Percentiles rank a stretch among this genome's conserved stretches.
Evolutionary conservation across 2,113 vertebrate species (phyloP).

Genomic region (Psettodes erumei): DNA sequence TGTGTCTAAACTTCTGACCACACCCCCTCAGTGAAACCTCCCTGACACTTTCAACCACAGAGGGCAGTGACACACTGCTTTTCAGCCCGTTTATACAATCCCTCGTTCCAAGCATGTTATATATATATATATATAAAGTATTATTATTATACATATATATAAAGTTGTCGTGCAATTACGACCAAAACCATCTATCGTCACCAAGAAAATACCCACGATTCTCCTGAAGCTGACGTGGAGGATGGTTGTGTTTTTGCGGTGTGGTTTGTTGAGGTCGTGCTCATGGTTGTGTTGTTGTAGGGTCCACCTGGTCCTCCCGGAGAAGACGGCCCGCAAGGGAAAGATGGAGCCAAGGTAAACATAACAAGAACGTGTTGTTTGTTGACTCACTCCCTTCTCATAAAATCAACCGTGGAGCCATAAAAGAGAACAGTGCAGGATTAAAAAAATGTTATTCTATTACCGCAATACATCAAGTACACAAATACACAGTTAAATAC

Average conservation of each 20-base stretch:
- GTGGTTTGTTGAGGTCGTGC: not conserved
- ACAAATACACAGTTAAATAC: not conserved
- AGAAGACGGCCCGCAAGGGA: conserved; percentile 95
- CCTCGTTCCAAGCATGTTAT: not conserved
- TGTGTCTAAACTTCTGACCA: too few relatives aligned
- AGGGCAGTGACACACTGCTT: not conserved
- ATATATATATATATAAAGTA: too few relatives aligned
- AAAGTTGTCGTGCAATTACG: too few relatives aligned
- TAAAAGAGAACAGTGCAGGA: not conserved
- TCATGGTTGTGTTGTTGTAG: conserved; percentile 79
- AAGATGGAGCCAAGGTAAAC: conserved; percentile 93
- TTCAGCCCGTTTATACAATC: not conserved
- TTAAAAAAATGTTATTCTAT: not conserved
- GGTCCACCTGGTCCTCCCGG: conserved; percentile 90
- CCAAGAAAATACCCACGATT: not conserved
- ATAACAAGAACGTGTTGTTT: not conserved
- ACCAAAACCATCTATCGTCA: not conserved
- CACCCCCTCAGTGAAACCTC: too few relatives aligned
- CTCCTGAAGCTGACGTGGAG: not conserved
- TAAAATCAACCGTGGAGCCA: not conserved
- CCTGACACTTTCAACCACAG: not conserved
- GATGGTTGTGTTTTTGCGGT: not conserved
- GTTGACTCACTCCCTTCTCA: not conserved
- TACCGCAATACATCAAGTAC: not conserved
- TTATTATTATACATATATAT: too few relatives aligned